Evolutionary conservation across 2,113 vertebrate genomes (phyloP).

Genomic region (Azemiops feae): DNA sequence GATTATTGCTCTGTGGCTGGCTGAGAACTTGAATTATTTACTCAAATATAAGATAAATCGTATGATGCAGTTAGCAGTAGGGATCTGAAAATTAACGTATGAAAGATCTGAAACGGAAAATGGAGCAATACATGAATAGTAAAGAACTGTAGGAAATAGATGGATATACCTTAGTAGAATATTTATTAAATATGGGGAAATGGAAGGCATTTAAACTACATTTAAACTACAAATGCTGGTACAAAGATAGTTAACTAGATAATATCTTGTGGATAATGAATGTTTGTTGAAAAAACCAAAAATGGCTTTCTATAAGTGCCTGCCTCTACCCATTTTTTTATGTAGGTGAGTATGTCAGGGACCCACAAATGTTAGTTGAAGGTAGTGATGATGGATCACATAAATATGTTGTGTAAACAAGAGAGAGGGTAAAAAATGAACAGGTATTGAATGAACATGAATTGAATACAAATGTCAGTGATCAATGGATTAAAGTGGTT

Average conservation of each 20-base stretch:
- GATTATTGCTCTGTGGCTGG: background rate
- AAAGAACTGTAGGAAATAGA: background rate
- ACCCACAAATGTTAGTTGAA: background rate
- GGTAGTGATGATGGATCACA: background rate
- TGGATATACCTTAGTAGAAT: background rate
- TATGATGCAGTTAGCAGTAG: background rate
- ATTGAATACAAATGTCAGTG: background rate
- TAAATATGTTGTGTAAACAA: background rate
- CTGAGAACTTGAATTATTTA: background rate
- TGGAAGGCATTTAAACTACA: background rate
- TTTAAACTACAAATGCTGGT: background rate
- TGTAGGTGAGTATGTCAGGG: background rate
- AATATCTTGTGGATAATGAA: background rate
- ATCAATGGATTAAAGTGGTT: background rate
- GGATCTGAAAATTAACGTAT: background rate
- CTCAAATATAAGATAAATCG: background rate
- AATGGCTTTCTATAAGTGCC: background rate
- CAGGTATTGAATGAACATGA: background rate
- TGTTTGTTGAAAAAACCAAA: background rate
- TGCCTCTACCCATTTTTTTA: background rate
- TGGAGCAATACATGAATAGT: background rate
- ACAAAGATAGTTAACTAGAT: background rate
- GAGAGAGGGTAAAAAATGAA: background rate
- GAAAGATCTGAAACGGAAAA: background rate
- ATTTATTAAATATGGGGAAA: background rate